A percentile compares a stretch with the other conserved stretches of the same genome.
Conservation (phyloP, 1,140 invertebrate species). For the Teleogryllus occipitalis region DNA sequence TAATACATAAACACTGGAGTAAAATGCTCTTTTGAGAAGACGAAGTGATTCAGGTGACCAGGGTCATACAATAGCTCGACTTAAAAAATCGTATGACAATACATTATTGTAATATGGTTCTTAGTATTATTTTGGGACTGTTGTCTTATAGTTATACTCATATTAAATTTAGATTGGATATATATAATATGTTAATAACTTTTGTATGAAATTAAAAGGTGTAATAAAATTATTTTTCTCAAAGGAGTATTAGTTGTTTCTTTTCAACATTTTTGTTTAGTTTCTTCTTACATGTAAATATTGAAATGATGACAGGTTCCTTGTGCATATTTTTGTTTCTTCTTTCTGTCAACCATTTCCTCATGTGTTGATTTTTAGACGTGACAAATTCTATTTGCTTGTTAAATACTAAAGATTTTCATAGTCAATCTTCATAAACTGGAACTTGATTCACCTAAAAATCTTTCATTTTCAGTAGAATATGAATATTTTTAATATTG, state of each 20-base stretch:
- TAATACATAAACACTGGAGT: background rate
- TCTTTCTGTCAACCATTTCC: too few relatives aligned
- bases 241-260: background rate
- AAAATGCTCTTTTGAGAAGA: background rate
- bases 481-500: too few relatives aligned
- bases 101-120: background rate
- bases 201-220: constrained; percentile 6
- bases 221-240: constrained; percentile 6
- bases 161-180: background rate
- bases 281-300: background rate
- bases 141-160: constrained; percentile 5
- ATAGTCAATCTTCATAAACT: too few relatives aligned
- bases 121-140: constrained; percentile 5
- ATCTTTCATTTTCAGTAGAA: too few relatives aligned
- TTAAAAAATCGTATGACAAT: background rate
- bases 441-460: too few relatives aligned
- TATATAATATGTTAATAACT: constrained; percentile 3
- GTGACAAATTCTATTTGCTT: too few relatives aligned
- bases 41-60: background rate
- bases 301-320: background rate
- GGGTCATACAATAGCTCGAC: background rate
- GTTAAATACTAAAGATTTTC: too few relatives aligned
- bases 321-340: too few relatives aligned
- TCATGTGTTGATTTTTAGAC: too few relatives aligned
- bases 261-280: background rate